Percentiles rank a stretch among this genome's conserved stretches.
Evolutionary conservation across 2,888 invertebrate species (phyloP).

Genomic region (Candidula unifasciata): DNA sequence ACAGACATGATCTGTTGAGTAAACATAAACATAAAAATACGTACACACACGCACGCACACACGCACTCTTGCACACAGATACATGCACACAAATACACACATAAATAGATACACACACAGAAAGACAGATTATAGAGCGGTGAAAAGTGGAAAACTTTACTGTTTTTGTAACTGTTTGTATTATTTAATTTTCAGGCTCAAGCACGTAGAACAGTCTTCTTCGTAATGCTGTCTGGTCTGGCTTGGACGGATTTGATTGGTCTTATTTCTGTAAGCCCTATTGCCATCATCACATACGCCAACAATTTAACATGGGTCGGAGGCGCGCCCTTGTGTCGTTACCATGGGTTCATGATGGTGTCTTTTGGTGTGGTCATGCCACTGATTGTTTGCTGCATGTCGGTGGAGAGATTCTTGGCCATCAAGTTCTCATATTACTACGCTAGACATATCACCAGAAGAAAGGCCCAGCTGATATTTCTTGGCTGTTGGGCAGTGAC

Average conservation of each 20-base stretch:
- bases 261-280: slow-evolving; percentile 73
- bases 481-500: slow-evolving; percentile 56
- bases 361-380: slow-evolving; percentile 75
- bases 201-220: slow-evolving; percentile 49
- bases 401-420: slow-evolving; percentile 75
- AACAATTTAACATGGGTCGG: slow-evolving; percentile 74
- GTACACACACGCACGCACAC: too few species aligned
- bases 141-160: too few species aligned
- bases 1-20: too few species aligned
- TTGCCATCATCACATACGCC: slow-evolving; percentile 72
- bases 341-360: slow-evolving; percentile 77
- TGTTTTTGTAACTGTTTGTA: too few species aligned
- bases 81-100: too few species aligned
- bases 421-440: slow-evolving; percentile 75
- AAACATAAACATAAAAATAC: too few species aligned
- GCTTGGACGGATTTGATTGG: slow-evolving; percentile 77
- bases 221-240: slow-evolving; percentile 59
- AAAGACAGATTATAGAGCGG: too few species aligned
- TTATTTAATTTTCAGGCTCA: slow-evolving; percentile 42
- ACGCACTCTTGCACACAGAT: too few species aligned
- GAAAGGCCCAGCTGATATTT: slow-evolving; percentile 69
- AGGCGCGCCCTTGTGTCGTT: slow-evolving; percentile 72
- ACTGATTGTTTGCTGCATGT: slow-evolving; percentile 76
- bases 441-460: slow-evolving; percentile 66
- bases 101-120: too few species aligned